Conservation (phyloP, 2,797 vertebrate genomes). For the Microctenopoma steveboyesi region DNA sequence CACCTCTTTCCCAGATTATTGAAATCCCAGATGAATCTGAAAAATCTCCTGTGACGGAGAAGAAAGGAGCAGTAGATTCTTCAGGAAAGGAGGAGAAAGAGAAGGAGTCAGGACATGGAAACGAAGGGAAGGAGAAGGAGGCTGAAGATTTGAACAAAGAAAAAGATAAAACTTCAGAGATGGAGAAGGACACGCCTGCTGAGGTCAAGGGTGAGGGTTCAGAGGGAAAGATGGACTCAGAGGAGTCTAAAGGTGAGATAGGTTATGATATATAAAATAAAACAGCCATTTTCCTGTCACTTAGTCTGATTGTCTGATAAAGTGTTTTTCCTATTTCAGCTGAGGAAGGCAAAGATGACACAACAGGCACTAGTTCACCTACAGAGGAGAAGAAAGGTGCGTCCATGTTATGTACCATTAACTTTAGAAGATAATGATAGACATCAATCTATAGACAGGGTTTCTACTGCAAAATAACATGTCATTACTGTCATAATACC, state of each 20-base stretch:
- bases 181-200: conserved; percentile 61
- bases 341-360: conserved; percentile 82
- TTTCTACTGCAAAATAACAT: neutral
- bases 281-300: neutral
- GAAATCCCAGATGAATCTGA: conserved; percentile 86
- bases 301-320: conserved; percentile 1
- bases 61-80: conserved; percentile 59
- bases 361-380: conserved; percentile 78
- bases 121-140: conserved; percentile 67
- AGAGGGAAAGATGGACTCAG: conserved; percentile 67
- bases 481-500: neutral
- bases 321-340: conserved; percentile 48
- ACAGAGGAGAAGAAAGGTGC: conserved; percentile 89
- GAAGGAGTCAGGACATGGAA: conserved; percentile 64
- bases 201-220: conserved; percentile 75
- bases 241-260: conserved; percentile 77
- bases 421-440: neutral
- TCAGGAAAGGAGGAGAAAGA: conserved; percentile 66
- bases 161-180: conserved; percentile 59
- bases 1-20: conserved; percentile 73
- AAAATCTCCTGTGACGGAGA: conserved; percentile 71
- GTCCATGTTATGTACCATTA: neutral
- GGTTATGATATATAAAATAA: neutral
- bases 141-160: conserved; percentile 63
- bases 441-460: neutral